Percentiles rank a stretch among this genome's conserved stretches.
Evolutionary conservation across 2,797 vertebrate genomes (phyloP).

Genomic region (Gadopsis marmoratus): DNA sequence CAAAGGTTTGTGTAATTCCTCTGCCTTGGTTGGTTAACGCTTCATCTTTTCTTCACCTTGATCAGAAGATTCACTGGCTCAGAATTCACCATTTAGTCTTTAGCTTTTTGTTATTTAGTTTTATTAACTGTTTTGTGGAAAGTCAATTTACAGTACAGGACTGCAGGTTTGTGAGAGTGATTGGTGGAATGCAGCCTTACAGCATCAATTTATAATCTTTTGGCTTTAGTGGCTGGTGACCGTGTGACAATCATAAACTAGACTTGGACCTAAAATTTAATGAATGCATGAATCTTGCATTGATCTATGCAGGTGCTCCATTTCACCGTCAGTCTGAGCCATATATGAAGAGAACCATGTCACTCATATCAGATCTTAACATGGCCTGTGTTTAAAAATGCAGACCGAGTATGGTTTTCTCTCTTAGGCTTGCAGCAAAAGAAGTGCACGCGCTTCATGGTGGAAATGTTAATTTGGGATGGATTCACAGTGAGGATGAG

Average conservation of each 20-base stretch:
- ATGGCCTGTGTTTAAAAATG: not conserved
- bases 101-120: slow-evolving; percentile 17
- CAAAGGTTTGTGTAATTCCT: not conserved
- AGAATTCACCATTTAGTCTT: not conserved
- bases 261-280: slow-evolving; percentile 38
- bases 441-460: not conserved
- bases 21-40: not conserved
- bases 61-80: slow-evolving; percentile 17
- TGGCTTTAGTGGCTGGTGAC: slow-evolving; percentile 18
- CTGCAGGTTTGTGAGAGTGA: not conserved
- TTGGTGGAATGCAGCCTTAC: not conserved
- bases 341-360: not conserved
- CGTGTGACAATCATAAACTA: slow-evolving; percentile 55
- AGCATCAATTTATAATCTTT: not conserved
- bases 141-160: not conserved
- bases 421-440: slow-evolving; percentile 2
- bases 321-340: slow-evolving; percentile 17
- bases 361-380: not conserved
- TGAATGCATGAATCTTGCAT: not conserved
- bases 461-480: not conserved
- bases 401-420: not conserved
- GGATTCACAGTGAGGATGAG: slow-evolving; percentile 3
- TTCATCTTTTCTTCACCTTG: not conserved
- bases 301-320: not conserved
- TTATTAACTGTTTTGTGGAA: not conserved